Base-by-base conservation (phyloP, 2,113 vertebrate species). In the Scytalopus superciliaris region DNA sequence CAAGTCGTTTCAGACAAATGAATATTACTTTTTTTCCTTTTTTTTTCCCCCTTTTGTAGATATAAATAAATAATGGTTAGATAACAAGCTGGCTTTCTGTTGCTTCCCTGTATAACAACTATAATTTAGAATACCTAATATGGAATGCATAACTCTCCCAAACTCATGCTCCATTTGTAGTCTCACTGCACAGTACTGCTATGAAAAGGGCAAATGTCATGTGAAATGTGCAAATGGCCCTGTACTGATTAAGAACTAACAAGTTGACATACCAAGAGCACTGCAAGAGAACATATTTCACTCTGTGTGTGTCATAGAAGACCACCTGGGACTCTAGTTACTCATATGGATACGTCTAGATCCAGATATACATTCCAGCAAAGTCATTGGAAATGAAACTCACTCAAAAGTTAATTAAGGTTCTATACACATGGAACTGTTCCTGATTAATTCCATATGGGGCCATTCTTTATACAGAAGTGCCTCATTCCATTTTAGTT, bases 341-440 rank as follows among this genome's bases (percentile, higher is more conserved):
- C n/a, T 74, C 52, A 19, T 7, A 21, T 24, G 22, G 8, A 87
- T 87, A 89, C 16, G 83, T 72, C 35, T 60, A 91, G 49, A 89
- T 69, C 50, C 62, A 95, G 84, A 87, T 68, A 91, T 39, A 93
- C 19, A 87, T 94, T 76, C 57, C 72, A 94, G 89, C 12, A 90
- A 85, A 94, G 75, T 87, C 68, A 80, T 18, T 73, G 75, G 44
- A 92, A 94, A 93, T 87, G 37, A 94, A 95, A 91, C 53, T 73
- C 66, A 94, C 53, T 95, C 78, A 66, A 66, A 96, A 96, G 78
- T 85, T 96, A 96, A 95, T 96, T 94, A 96, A 95, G 35, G 79
- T 88, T 90, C 87, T 93, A 78, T 94, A 77, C 50, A 83, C n/a
- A 88, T 80, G 67, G 75, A 90, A 88, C 78, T 90, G 63, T 90